A percentile compares a stretch with the other conserved stretches of the same genome.
phyloP scores from a whole-genome alignment of 2,797 vertebrate genomes.

The Sebastes oblongus region DNA sequence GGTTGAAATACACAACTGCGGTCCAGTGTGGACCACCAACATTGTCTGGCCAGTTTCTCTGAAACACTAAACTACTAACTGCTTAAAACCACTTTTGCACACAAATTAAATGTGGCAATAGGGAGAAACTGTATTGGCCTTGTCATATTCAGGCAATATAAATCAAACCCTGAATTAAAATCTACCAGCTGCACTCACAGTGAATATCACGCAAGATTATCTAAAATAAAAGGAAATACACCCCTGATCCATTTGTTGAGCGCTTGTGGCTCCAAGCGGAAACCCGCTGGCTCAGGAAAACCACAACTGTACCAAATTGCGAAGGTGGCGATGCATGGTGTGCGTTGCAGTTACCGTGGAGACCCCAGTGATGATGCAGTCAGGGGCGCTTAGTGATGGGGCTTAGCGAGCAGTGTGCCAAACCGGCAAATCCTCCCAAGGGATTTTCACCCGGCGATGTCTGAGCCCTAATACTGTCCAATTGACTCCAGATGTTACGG shows the following conservation, averaged over 20 bases:
- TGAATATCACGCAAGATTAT: not conserved
- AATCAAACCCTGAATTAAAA: not conserved
- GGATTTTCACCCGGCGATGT: conserved; percentile 67
- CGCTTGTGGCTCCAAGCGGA: not conserved
- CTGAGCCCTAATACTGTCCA: conserved; percentile 71
- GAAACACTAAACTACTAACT: not conserved
- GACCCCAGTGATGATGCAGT: conserved; percentile 50
- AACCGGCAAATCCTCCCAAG: conserved; percentile 68
- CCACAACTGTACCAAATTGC: not conserved
- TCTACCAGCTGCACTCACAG: not conserved
- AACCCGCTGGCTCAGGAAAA: not conserved
- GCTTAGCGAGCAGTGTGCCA: conserved; percentile 67
- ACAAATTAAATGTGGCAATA: not conserved
- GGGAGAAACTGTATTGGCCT: not conserved
- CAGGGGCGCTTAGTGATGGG: conserved; percentile 54
- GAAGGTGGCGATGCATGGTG: not conserved
- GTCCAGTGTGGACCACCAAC: not conserved
- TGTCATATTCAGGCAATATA: not conserved
- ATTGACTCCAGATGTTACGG: conserved; percentile 78
- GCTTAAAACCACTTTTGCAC: not conserved
- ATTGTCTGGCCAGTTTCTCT: not conserved
- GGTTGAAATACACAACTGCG: not conserved
- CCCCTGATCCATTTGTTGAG: not conserved
- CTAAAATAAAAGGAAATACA: not conserved
- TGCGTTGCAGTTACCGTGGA: conserved; percentile 27